Evolutionary conservation across 2,888 invertebrate genomes (phyloP), one percentile per base, ranked within the genome.

Genomic region (Amblyjoppa proteus): DNA sequence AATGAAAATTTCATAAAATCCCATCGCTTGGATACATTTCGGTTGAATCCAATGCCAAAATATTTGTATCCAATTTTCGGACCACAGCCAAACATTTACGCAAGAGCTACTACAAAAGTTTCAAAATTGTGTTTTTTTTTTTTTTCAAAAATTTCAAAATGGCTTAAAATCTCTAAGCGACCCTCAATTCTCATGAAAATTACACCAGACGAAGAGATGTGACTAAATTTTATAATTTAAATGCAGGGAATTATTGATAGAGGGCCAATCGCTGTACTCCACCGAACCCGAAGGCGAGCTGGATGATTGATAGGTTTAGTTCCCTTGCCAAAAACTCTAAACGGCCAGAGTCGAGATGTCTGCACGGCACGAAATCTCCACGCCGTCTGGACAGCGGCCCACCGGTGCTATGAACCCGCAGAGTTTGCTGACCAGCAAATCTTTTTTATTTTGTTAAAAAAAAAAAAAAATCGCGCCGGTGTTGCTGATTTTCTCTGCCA

Each of bases 401-500:
- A 13, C 53, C 9, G 41, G 20, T 28, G 45, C 38, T 61, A 13
- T 3, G n/a, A 20, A 38, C 68, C 68, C 16, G 28, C 58, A 28
- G 20, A 69, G 41, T 76, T 66, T 51, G 66, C 75, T 38, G 64
- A 20, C 51, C 20, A 51, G 64, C n/a, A 38, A 28, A n/a, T 9
- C 3, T 28, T 25, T 41, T 41, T 41, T 11, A 41, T 34, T 6
- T 0, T 34, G 6, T 4, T 4, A 5, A 34, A 34, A 34, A 31
- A 31, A 31, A 31, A 31, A 34, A 34, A 34, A 34, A 34, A 34
- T 34, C 53, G 49, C 41, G 2, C 31, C 41, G 53, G 64, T 68
- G n/a, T 76, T 20, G 16, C 31, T 56, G 64, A 75, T 75, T 71
- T 64, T 75, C 75, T 66, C 28, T 68, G 76, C 68, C 76, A 76